Evolutionary conservation across 2,797 vertebrate genomes (phyloP), one percentile per base, ranked within the genome.

Genomic region (Pipistrellus pipistrellus): DNA sequence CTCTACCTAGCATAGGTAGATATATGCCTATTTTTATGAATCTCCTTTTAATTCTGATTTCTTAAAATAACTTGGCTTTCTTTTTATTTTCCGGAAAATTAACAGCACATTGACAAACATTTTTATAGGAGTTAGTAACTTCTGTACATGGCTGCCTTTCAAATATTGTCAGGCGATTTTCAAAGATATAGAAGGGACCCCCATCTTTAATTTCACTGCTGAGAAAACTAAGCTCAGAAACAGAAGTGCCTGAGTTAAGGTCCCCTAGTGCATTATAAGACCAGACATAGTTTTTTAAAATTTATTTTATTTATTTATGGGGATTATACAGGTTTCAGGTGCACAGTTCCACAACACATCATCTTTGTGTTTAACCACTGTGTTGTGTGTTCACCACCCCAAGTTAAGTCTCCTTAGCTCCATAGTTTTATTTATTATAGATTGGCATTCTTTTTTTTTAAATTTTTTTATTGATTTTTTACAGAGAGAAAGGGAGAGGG

Each of bases 31-130:
- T 3, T 20, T 89, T 46, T 55, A 12, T 55, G 30, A 30, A n/a
- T 46, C 13, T 91, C 25, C 8, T 51, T 72, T 83, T 78, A 38
- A 82, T 91, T 76, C 18, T 46, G 15, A 59, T 41, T 93, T 87
- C 1, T 85, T 35, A 77, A 84, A 73, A 68, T 27, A 91, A 87
- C 12, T 51, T n/a, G 18, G 18, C 30, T 85, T 90, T 85, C 38
- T 81, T 41, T 85, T 71, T 14, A 68, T 81, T 68, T 88, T 91
- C 41, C 85, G 30, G 68, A 72, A 95, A 75, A 64, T 66, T 35
- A 85, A 46, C 35, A 72, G 27, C 62, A 73, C 53, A 10, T 9
- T 69, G 9, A 76, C 21, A 89, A 51, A 12, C 44, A 32, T 20
- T 75, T 75, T 69, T 51, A 32, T 23, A 62, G n/a, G 48, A 77